Evolutionary conservation across 2,113 vertebrate species (phyloP), one percentile per base, ranked within the genome.

Genomic region (Aviceda subcristata): DNA sequence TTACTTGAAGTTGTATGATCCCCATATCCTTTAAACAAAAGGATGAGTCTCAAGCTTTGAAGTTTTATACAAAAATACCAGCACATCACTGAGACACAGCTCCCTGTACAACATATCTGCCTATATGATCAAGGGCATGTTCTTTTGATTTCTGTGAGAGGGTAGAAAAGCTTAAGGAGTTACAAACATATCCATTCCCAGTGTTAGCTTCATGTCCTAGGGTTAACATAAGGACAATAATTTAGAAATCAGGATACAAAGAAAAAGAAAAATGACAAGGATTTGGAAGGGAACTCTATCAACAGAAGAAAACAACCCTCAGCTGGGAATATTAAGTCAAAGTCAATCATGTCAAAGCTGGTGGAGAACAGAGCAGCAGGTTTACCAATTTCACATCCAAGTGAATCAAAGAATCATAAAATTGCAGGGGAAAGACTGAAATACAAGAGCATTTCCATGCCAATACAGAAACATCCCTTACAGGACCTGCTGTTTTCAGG

Each of bases 321-420:
- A 92, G 29, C 66, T 89, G 95, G 93, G 92, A 94, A 90, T 95
- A 91, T 90, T 73, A 95, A 89, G 91, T 96, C 92, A 95, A 51
- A 96, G 32, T 88, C 80, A 97, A 92, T 97, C 89, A 94, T 23
- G 66, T 95, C 94, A 97, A 90, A 88, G 59, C 66, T 86, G 38
- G 91, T 91, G 77, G 74, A 91, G 74, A 95, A 79, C 53, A 88
- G 77, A 27, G 3, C 66, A 88, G 74, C 88, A 88, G 84, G 84
- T 96, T 95, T 95, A 66, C 80, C 80, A 76, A 59, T 96, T 96
- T 96, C 86, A 92, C 55, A 79, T 95, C 55, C 81, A 94, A 92
- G 63, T 55, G 41, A 82, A 85, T 64, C 76, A 87, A 90, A 90
- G 55, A 75, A 66, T 63, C 53, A 82, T 53, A 57, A 89, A 76